Evolutionary conservation across 2,888 invertebrate species (phyloP), one percentile per base, ranked within the genome.

Genomic region (Bugula neritina): DNA sequence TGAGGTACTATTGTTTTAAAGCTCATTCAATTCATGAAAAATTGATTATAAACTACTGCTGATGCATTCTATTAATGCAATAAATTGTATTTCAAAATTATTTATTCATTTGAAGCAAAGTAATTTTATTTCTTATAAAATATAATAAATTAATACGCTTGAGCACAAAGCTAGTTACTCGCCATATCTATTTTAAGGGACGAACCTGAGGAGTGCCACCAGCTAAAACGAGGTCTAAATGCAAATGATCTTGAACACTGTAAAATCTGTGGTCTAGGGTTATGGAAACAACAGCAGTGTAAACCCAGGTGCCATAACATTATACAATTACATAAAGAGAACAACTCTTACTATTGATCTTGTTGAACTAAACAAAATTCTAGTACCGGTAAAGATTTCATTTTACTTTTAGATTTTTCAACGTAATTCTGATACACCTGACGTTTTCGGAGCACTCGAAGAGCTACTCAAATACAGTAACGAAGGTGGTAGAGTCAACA

Each of bases 401-500:
- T 57, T 57, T 57, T 10, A 23, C 57, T 23, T 57, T 13, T 31
- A 63, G 63, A 27, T 63, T 63, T 27, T 31, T 63, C n/a, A 63
- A 63, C n/a, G 31, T 63, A 13, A 63, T 13, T 3, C 31, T 63
- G 29, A 2, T 63, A 13, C 29, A 25, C 25, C 34, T 63, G n/a
- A 34, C 63, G 13, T 63, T 63, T 31, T 21, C 10, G 2, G 63
- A 63, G 63, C 21, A 13, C 1, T 25, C 10, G 3, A 63, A 34
- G 31, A 63, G n/a, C n/a, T 31, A 63, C 34, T 5, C 17, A 3
- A 63, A 31, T 31, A 63, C 63, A 17, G 27, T 63, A 31, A 63
- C 29, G 31, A 63, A 34, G n/a, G 63, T 63, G 63, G 31, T 63
- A 13, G 63, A 63, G 34, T 63, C 63, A 63, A 29, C 63, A 31